A percentile compares a stretch with the other conserved stretches of the same genome.
Evolutionary conservation across 2,888 invertebrate species (phyloP).

Genomic region (Cyrtodaria siliqua): DNA sequence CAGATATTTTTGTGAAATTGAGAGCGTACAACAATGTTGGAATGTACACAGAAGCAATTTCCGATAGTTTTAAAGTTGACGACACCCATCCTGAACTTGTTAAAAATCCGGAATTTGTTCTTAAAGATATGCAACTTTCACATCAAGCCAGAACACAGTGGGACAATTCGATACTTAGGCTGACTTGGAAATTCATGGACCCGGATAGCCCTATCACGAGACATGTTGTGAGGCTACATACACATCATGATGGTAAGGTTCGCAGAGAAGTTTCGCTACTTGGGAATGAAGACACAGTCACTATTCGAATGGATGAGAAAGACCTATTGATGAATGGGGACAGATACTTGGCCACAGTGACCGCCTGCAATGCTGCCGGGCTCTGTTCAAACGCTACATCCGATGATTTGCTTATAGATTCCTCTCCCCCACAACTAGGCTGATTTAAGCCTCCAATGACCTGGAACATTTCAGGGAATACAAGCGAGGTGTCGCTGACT

Average conservation of each 20-base stretch:
- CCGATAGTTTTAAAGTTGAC: conserved; percentile 47
- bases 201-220: conserved; percentile 45
- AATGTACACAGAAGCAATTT: conserved; percentile 15
- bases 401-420: conserved; percentile 59
- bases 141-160: conserved; percentile 18
- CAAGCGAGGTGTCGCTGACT: conserved; percentile 26
- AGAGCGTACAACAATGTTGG: conserved; percentile 49
- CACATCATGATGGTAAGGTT: conserved; percentile 52
- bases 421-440: conserved; percentile 66
- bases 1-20: conserved; percentile 36
- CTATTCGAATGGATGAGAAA: conserved; percentile 33
- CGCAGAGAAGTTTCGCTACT: conserved; percentile 44
- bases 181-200: conserved; percentile 52
- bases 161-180: conserved; percentile 49
- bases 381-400: conserved; percentile 58
- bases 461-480: conserved; percentile 29
- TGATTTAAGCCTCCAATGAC: conserved; percentile 52
- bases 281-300: conserved; percentile 27
- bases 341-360: conserved; percentile 44
- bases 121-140: neutral
- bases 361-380: conserved; percentile 63
- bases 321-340: conserved; percentile 54
- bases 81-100: conserved; percentile 29
- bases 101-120: conserved; percentile 15
- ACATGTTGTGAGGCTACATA: conserved; percentile 41